A percentile compares a stretch with the other conserved stretches of the same genome.
Evolutionary conservation across 1,140 invertebrate species (phyloP).

Genomic region (Achatina immaculata): DNA sequence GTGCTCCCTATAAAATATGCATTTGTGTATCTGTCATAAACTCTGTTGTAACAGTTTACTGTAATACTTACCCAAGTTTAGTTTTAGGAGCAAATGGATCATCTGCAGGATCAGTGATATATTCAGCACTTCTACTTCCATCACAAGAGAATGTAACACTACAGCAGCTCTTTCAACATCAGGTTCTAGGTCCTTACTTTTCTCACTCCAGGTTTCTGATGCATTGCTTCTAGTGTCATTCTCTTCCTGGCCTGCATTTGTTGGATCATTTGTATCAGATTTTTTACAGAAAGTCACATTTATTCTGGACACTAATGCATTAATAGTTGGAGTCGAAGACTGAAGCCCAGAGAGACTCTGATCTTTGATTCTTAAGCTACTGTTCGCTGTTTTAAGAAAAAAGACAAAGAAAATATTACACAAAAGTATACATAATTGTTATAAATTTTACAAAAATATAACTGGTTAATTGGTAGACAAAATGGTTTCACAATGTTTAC

Average conservation of each 20-base stretch:
- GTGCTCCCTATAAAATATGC: too few relatives aligned
- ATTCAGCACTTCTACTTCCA: conserved; percentile 45
- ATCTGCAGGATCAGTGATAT: conserved; percentile 56
- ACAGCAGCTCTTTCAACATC: conserved; percentile 43
- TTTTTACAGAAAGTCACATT: conserved; percentile 49
- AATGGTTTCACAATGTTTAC: too few relatives aligned
- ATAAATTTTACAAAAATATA: too few relatives aligned
- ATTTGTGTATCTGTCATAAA: too few relatives aligned
- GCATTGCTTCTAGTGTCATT: neutral
- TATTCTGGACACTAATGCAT: conserved; percentile 3
- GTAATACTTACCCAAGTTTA: conserved; percentile 45
- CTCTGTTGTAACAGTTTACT: too few relatives aligned
- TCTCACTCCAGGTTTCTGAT: neutral
- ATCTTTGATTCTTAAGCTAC: neutral
- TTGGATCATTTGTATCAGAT: conserved; percentile 40
- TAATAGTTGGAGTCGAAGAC: conserved; percentile 31
- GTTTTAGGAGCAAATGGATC: conserved; percentile 41
- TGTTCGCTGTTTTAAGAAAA: neutral
- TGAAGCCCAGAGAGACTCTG: conserved; percentile 6
- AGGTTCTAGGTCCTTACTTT: conserved; percentile 45
- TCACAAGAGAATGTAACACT: conserved; percentile 19
- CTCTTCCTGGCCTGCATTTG: neutral
- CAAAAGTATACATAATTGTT: too few relatives aligned
- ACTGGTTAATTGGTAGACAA: too few relatives aligned
- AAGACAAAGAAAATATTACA: too few relatives aligned